These are phyloP conservation scores for Cataglyphis albicans DNA, from an alignment of 2,888 invertebrate species.

Conservation along the genomic window DNA sequence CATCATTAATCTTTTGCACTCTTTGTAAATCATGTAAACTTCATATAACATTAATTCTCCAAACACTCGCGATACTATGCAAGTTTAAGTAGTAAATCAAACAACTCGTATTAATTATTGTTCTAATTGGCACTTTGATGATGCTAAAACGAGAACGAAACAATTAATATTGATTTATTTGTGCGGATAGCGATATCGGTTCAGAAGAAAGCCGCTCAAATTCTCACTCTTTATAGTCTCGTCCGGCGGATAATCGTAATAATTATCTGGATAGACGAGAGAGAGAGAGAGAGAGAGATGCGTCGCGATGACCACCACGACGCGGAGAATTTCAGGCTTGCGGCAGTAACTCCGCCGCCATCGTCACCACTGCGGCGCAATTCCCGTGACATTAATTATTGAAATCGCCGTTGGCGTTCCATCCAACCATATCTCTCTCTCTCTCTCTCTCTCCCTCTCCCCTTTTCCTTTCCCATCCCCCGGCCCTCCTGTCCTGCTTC, in stretches of 20 bases:
- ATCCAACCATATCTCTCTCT: constrained; percentile 17
- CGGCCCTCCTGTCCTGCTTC: not conserved
- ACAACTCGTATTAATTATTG: not conserved
- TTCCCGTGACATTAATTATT: constrained; percentile 81
- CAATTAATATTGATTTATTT: not conserved
- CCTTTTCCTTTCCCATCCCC: constrained; percentile 11
- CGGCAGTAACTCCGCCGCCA: constrained; percentile 66
- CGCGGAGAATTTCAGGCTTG: constrained; percentile 72
- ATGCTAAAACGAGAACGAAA: not conserved
- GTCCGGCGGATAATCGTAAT: constrained; percentile 70
- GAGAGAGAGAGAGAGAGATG: not conserved
- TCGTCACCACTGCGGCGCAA: constrained; percentile 71
- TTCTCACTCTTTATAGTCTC: constrained; percentile 53
- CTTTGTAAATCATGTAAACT: not conserved
- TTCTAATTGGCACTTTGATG: not conserved
- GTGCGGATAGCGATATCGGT: not conserved
- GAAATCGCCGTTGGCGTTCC: constrained; percentile 78
- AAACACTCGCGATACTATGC: not conserved
- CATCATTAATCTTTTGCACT: not conserved
- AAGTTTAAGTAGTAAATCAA: not conserved
- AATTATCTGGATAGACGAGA: constrained; percentile 68
- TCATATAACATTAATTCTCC: not conserved
- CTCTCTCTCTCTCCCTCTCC: constrained; percentile 1
- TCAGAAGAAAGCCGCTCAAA: not conserved
- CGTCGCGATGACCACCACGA: constrained; percentile 66